Percentiles rank a stretch among this genome's conserved stretches.
Conservation (phyloP, 2,797 vertebrate species). For the Ficedula albicollis region DNA sequence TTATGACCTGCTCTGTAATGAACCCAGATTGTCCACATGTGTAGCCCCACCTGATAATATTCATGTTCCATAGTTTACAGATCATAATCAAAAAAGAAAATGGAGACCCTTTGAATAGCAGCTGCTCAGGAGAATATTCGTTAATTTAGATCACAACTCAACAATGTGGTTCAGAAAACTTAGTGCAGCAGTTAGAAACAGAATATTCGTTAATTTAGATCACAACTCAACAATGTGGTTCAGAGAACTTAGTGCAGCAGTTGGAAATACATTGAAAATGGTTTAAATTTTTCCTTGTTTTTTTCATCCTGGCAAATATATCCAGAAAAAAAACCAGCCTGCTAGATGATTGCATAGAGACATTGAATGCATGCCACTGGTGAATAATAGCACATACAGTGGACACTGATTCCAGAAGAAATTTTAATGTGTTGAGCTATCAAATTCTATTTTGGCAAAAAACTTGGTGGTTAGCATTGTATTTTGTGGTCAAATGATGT, state of each 20-base stretch:
- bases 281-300: slow-evolving; percentile 22
- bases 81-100: not conserved
- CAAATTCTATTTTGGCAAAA: slow-evolving; percentile 1
- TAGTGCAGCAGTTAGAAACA: not conserved
- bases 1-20: not conserved
- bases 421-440: slow-evolving; percentile 5
- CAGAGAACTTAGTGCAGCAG: not conserved
- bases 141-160: slow-evolving; percentile 11
- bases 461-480: not conserved
- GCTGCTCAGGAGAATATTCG: not conserved
- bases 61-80: not conserved
- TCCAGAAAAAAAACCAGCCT: not conserved
- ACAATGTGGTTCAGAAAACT: slow-evolving; percentile 8
- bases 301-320: slow-evolving; percentile 23
- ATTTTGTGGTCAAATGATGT: slow-evolving; percentile 50
- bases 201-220: no score
- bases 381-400: slow-evolving; percentile 5
- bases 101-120: not conserved
- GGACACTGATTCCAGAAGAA: slow-evolving; percentile 1
- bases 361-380: not conserved
- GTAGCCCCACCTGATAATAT: not conserved
- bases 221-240: not conserved
- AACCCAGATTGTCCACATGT: not conserved
- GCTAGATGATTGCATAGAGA: not conserved
- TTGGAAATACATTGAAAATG: not conserved